Evolutionary conservation across 2,888 invertebrate genomes (phyloP).

Genomic region (Apocheima hispidaria): DNA sequence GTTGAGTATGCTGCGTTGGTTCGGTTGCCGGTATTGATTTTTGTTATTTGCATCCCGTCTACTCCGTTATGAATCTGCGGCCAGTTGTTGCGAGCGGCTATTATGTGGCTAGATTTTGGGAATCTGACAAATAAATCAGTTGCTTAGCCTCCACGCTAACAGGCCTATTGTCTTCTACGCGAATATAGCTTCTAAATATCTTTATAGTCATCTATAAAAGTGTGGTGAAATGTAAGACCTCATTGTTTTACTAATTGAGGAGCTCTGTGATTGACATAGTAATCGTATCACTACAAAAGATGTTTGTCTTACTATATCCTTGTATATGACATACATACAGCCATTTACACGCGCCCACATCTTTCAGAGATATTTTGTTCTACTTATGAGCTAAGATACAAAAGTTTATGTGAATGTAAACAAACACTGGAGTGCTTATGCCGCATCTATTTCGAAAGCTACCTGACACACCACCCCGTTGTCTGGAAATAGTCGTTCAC

Average conservation of each 20-base stretch:
- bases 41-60: conserved; percentile 85
- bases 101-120: conserved; percentile 46
- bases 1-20: conserved; percentile 70
- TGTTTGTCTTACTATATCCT: not conserved
- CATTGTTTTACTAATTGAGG: conserved; percentile 12
- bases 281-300: conserved; percentile 16
- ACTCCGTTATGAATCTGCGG: conserved; percentile 71
- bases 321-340: not conserved
- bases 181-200: conserved; percentile 15
- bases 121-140: conserved; percentile 20
- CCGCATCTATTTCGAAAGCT: conserved; percentile 67
- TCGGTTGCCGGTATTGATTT: conserved; percentile 79
- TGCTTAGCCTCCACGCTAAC: conserved; percentile 19
- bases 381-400: conserved; percentile 2
- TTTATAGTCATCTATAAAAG: conserved; percentile 15
- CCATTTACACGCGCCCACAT: not conserved
- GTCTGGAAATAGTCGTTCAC: conserved; percentile 76
- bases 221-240: conserved; percentile 19
- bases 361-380: not conserved
- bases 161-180: conserved; percentile 8
- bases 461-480: conserved; percentile 72
- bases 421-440: conserved; percentile 48
- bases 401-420: conserved; percentile 32
- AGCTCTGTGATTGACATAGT: conserved; percentile 21
- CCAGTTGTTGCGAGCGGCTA: conserved; percentile 77